Percentiles rank a stretch among this genome's conserved stretches.
Evolutionary conservation across 2,888 invertebrate genomes (phyloP).

Genomic region (Mellilla xanthometata): DNA sequence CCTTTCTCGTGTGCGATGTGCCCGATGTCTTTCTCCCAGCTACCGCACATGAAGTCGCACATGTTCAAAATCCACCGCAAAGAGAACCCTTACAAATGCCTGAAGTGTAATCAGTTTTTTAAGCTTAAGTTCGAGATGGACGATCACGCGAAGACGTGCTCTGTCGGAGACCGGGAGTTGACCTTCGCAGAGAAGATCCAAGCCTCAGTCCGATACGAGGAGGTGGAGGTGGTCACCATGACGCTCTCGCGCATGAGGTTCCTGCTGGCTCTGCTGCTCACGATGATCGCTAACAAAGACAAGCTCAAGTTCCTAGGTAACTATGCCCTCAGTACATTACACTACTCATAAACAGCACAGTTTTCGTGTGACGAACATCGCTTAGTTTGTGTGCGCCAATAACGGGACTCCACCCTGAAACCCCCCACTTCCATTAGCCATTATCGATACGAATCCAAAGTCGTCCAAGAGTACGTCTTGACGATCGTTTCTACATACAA

Average conservation of each 20-base stretch:
- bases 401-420: slow-evolving; percentile 52
- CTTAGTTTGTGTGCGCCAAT: slow-evolving; percentile 75
- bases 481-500: slow-evolving; percentile 43
- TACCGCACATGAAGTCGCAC: slow-evolving; percentile 94
- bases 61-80: slow-evolving; percentile 93
- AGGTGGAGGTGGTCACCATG: slow-evolving; percentile 76
- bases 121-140: slow-evolving; percentile 89
- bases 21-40: slow-evolving; percentile 89
- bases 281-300: slow-evolving; percentile 91
- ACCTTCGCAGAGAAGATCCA: slow-evolving; percentile 51
- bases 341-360: slow-evolving; percentile 59
- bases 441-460: slow-evolving; percentile 29
- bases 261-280: slow-evolving; percentile 90
- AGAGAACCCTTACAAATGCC: slow-evolving; percentile 89
- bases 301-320: slow-evolving; percentile 90
- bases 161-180: slow-evolving; percentile 45
- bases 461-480: slow-evolving; percentile 17
- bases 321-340: slow-evolving; percentile 58
- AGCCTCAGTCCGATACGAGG: slow-evolving; percentile 54
- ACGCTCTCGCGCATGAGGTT: slow-evolving; percentile 89
- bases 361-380: slow-evolving; percentile 67
- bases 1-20: slow-evolving; percentile 89
- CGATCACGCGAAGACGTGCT: slow-evolving; percentile 82
- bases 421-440: slow-evolving; percentile 41
- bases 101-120: slow-evolving; percentile 87